Evolutionary conservation across 35 echinoderm and acorn worm species (phyloP).

Genomic region (Antedon bifida): DNA sequence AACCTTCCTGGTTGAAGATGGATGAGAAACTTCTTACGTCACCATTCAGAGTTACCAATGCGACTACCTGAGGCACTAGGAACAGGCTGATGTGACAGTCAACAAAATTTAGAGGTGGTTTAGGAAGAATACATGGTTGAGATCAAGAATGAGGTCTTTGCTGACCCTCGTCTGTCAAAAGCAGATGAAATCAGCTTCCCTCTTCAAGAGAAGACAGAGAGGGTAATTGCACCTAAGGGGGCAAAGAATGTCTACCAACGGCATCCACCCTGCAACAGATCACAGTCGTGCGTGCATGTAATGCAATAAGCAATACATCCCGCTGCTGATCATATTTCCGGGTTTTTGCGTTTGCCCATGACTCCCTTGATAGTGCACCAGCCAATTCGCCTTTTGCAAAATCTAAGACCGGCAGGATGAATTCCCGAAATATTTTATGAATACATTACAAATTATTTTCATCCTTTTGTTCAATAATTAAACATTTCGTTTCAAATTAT

Average conservation of each 20-base stretch:
- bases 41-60: slow-evolving; percentile 11
- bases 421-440: slow-evolving; percentile 23
- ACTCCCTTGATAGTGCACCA: slow-evolving; percentile 7
- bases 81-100: background rate
- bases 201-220: slow-evolving; percentile 26
- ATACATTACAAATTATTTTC: slow-evolving; percentile 17
- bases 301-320: slow-evolving; percentile 21
- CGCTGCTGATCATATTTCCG: slow-evolving; percentile 26
- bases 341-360: slow-evolving; percentile 13
- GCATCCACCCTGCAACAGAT: slow-evolving; percentile 22
- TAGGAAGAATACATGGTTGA: background rate
- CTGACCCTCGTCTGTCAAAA: slow-evolving; percentile 27
- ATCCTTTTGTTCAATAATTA: background rate
- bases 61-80: background rate
- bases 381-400: background rate
- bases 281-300: slow-evolving; percentile 25
- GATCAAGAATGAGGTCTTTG: background rate
- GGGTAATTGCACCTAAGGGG: slow-evolving; percentile 21
- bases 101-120: slow-evolving; percentile 22
- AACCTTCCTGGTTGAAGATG: slow-evolving; percentile 17
- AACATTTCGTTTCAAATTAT: background rate
- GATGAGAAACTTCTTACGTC: slow-evolving; percentile 8
- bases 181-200: slow-evolving; percentile 39
- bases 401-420: slow-evolving; percentile 18
- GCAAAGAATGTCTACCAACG: slow-evolving; percentile 13